Conservation (phyloP, 35 echinoderm and acorn worm species). For the Acanthaster planci region DNA sequence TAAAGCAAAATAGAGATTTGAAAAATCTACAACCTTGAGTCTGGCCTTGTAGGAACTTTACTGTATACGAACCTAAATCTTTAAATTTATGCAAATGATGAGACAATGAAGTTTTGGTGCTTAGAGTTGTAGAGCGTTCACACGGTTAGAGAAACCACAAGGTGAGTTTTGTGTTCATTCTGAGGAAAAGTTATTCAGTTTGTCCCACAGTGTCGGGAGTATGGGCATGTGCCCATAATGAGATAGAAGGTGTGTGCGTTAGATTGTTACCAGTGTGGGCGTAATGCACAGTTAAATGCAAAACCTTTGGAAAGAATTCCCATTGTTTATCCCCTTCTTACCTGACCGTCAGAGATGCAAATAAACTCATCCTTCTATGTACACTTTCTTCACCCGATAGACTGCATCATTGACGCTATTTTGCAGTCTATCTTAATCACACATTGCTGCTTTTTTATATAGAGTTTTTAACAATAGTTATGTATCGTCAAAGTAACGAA, state of each 20-base stretch:
- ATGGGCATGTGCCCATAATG: too few species aligned
- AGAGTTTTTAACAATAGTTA: slow-evolving; percentile 24
- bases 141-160: neutral
- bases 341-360: slow-evolving; percentile 2
- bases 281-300: slow-evolving; percentile 11
- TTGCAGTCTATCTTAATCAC: slow-evolving; percentile 23
- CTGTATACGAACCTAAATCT: neutral
- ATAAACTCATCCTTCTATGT: neutral
- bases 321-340: neutral
- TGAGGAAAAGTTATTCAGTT: neutral
- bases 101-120: slow-evolving; percentile 12
- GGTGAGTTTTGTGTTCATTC: neutral
- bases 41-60: slow-evolving; percentile 12
- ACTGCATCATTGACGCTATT: neutral
- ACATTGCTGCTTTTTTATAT: slow-evolving; percentile 32
- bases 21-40: slow-evolving; percentile 10
- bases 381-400: neutral
- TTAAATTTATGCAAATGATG: slow-evolving; percentile 19
- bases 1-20: slow-evolving; percentile 15
- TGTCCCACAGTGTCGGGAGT: too few species aligned
- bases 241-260: too few species aligned
- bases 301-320: neutral
- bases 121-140: neutral
- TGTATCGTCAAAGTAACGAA: slow-evolving; percentile 2
- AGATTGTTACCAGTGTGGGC: too few species aligned